Evolutionary conservation across 2,888 invertebrate species (phyloP).

Genomic region (Phyto melanocephala): DNA sequence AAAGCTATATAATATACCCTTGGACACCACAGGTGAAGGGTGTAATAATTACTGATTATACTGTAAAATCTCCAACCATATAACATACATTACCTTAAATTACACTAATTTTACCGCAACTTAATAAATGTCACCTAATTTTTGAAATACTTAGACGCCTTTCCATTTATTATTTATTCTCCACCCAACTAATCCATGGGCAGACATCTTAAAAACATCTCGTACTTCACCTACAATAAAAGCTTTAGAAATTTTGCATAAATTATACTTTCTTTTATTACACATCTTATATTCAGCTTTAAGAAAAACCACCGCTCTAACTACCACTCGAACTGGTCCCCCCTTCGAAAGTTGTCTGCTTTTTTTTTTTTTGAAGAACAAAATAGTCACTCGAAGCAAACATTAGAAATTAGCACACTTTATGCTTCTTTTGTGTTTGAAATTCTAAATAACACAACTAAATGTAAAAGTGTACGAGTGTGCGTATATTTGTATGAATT

Average conservation of each 20-base stretch:
- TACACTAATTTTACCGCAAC: background rate
- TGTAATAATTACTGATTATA: too few relatives aligned
- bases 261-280: conserved; percentile 9
- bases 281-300: conserved; percentile 9
- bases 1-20: too few relatives aligned
- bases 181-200: background rate
- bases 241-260: conserved; percentile 1
- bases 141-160: background rate
- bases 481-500: too few relatives aligned
- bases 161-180: background rate
- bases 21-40: too few relatives aligned
- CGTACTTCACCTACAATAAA: background rate
- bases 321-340: background rate
- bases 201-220: background rate
- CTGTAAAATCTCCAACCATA: too few relatives aligned
- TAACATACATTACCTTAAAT: background rate
- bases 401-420: conserved; percentile 49
- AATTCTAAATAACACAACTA: conserved; percentile 23
- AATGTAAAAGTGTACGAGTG: background rate
- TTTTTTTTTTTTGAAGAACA: background rate
- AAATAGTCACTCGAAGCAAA: background rate
- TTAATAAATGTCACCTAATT: background rate
- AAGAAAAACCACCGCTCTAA: background rate
- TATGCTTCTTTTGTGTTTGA: conserved; percentile 19
- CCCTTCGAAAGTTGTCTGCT: background rate